Evolutionary conservation across 2,797 vertebrate species (phyloP).

Genomic region (Lacerta viridis): DNA sequence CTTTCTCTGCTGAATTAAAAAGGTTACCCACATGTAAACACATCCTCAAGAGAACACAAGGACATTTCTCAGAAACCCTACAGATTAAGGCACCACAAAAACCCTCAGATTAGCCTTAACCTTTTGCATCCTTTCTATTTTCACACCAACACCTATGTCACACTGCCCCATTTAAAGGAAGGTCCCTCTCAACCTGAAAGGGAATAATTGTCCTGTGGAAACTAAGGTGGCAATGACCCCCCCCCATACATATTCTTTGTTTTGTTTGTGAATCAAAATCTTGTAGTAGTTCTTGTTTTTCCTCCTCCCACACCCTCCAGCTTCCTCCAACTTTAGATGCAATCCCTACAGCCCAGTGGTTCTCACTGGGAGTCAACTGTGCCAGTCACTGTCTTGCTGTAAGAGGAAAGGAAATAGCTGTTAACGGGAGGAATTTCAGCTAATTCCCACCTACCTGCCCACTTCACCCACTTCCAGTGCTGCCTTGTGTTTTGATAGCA

Average conservation of each 20-base stretch:
- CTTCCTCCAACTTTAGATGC: constrained; percentile 36
- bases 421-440: constrained; percentile 65
- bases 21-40: constrained; percentile 63
- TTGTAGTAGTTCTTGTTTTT: constrained; percentile 69
- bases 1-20: constrained; percentile 69
- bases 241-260: constrained; percentile 67
- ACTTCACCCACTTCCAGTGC: neutral
- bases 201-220: constrained; percentile 76
- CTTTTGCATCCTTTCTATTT: constrained; percentile 78
- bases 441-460: neutral
- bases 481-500: constrained; percentile 41
- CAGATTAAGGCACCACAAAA: constrained; percentile 61
- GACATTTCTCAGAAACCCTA: constrained; percentile 63
- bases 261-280: constrained; percentile 78
- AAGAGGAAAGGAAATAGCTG: constrained; percentile 74
- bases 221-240: constrained; percentile 57
- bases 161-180: constrained; percentile 72
- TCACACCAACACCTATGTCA: constrained; percentile 64
- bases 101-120: constrained; percentile 74
- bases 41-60: constrained; percentile 57
- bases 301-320: constrained; percentile 55
- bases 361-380: constrained; percentile 14
- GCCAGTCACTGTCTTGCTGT: constrained; percentile 65
- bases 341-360: constrained; percentile 57
- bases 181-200: constrained; percentile 72